A percentile compares a stretch with the other conserved stretches of the same genome.
These are phyloP conservation scores for Eulemur rufifrons DNA, from an alignment of 2,113 vertebrate species.

Conservation along the genomic window DNA sequence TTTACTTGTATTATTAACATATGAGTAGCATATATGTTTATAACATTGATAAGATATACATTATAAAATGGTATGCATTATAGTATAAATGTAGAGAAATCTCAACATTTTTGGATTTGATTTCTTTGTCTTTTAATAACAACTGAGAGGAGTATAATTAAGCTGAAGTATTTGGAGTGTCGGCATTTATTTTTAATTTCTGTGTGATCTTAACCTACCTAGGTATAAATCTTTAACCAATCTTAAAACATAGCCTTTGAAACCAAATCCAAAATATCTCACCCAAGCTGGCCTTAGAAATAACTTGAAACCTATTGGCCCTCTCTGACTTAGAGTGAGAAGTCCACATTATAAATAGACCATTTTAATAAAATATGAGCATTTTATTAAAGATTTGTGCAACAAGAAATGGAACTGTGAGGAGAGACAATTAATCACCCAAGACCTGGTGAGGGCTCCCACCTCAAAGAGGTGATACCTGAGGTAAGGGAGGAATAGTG, in stretches of 20 bases:
- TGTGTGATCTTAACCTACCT: not conserved
- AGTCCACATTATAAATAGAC: not conserved
- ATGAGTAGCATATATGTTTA: not conserved
- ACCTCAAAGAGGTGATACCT: not conserved
- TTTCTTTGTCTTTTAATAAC: not conserved
- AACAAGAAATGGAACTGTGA: not conserved
- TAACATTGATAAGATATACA: not conserved
- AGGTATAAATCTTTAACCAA: not conserved
- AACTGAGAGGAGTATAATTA: not conserved
- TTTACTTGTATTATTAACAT: not conserved
- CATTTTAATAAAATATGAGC: no score
- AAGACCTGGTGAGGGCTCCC: rapidly evolving
- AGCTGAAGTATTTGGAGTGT: no score
- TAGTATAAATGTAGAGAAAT: not conserved
- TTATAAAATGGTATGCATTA: not conserved
- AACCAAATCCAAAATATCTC: no score
- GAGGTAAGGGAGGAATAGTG: not conserved
- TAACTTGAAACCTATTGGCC: not conserved
- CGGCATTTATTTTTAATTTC: not conserved
- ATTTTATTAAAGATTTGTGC: not conserved
- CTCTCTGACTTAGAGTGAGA: not conserved
- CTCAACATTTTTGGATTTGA: not conserved
- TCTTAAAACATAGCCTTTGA: not conserved
- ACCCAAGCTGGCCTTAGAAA: no score
- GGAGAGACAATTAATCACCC: not conserved